Conservation (phyloP, 2,888 invertebrate species). For the Drosophila prolongata region DNA sequence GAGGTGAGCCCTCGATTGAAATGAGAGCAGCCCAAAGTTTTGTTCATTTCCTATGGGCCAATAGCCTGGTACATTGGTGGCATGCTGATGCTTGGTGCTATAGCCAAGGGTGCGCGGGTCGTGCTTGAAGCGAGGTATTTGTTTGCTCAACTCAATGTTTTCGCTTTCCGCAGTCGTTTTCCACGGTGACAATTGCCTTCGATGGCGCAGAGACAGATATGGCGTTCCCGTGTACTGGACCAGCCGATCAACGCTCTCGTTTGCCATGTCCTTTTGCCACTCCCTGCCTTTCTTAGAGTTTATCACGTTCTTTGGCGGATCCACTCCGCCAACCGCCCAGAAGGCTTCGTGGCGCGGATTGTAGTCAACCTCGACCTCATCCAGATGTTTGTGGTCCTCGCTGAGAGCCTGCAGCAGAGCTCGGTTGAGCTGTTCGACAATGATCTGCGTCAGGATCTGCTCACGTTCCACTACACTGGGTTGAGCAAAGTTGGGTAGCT, state of each 20-base stretch:
- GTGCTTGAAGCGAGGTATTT: conserved; percentile 86
- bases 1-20: conserved; percentile 88
- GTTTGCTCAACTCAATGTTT: conserved; percentile 83
- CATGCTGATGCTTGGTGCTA: conserved; percentile 86
- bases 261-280: conserved; percentile 84
- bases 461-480: conserved; percentile 57
- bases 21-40: conserved; percentile 92
- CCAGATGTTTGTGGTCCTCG: conserved; percentile 87
- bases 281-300: conserved; percentile 84
- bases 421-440: conserved; percentile 90
- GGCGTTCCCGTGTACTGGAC: conserved; percentile 90
- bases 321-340: conserved; percentile 92
- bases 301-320: conserved; percentile 85
- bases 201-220: conserved; percentile 89
- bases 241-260: conserved; percentile 87
- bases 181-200: conserved; percentile 89
- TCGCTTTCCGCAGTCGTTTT: conserved; percentile 86
- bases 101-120: conserved; percentile 88
- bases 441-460: conserved; percentile 77
- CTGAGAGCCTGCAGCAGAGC: conserved; percentile 87
- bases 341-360: conserved; percentile 93
- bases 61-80: conserved; percentile 91
- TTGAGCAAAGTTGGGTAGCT: neutral
- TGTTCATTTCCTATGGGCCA: conserved; percentile 91
- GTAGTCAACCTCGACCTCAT: conserved; percentile 88